Percentiles rank a stretch among this genome's conserved stretches.
These are phyloP conservation scores for Heterodera schachtii DNA, from an alignment of 1,140 invertebrate species.

Conservation along the genomic window DNA sequence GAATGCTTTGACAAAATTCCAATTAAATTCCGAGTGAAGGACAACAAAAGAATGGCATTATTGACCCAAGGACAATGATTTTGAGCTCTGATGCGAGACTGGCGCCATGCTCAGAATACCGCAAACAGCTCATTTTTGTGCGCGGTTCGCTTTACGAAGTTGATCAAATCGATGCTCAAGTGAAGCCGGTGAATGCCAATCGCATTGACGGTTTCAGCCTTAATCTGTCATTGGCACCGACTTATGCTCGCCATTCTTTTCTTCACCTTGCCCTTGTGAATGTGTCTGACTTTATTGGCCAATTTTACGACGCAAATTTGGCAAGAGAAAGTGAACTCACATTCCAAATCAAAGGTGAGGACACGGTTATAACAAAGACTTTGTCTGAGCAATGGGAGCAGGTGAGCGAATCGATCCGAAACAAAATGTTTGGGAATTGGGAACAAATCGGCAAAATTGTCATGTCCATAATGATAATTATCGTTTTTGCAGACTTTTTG, in stretches of 20 bases:
- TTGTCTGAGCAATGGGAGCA: background rate
- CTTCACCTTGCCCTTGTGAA: background rate
- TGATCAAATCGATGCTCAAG: conserved; percentile 2
- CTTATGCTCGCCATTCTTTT: background rate
- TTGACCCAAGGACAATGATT: conserved; percentile 16
- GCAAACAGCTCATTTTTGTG: background rate
- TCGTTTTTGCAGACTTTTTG: background rate
- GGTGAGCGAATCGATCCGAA: background rate
- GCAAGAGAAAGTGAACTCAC: background rate
- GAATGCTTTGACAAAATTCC: conserved; percentile 18
- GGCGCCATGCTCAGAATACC: background rate
- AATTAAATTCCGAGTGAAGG: background rate
- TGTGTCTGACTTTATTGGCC: background rate
- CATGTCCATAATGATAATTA: background rate
- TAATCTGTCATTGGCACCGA: background rate
- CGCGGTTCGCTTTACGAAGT: background rate
- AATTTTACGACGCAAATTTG: background rate
- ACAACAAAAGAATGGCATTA: background rate
- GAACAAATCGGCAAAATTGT: background rate
- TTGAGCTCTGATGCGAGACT: background rate
- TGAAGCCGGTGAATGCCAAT: background rate
- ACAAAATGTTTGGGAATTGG: background rate
- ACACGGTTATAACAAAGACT: background rate
- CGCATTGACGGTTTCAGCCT: background rate
- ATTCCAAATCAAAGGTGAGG: background rate